Percentiles rank a stretch among this genome's conserved stretches.
Evolutionary conservation across 2,888 invertebrate species (phyloP).

Genomic region (Lithophane ornitopus): DNA sequence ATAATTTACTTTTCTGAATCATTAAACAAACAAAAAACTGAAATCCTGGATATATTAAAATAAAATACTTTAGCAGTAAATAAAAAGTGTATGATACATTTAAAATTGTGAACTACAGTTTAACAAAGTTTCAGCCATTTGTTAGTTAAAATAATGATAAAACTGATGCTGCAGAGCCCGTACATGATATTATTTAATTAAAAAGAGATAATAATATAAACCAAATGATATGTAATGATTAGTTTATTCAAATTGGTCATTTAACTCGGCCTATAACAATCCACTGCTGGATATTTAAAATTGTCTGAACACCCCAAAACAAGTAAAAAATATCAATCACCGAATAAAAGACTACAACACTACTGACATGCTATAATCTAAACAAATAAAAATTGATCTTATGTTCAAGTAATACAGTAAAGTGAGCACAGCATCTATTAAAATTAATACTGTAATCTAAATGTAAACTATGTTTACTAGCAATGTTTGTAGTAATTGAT

Average conservation of each 20-base stretch:
- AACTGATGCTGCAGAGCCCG: not conserved
- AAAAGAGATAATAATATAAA: not conserved
- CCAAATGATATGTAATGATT: not conserved
- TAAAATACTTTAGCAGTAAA: not conserved
- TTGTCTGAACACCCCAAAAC: not conserved
- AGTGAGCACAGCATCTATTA: constrained; percentile 16
- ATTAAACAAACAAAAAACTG: too few species aligned
- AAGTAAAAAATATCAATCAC: not conserved
- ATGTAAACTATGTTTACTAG: constrained; percentile 35
- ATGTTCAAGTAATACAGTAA: too few species aligned
- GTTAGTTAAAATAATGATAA: not conserved
- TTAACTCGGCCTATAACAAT: not conserved
- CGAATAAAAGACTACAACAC: not conserved
- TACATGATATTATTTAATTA: not conserved
- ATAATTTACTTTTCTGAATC: not conserved
- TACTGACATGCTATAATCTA: not conserved
- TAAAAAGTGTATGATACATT: not conserved
- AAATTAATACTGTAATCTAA: constrained; percentile 11
- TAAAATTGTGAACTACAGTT: not conserved
- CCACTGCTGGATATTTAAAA: not conserved
- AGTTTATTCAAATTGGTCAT: not conserved
- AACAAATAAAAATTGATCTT: not conserved
- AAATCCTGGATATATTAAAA: not conserved
- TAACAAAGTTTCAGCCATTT: not conserved
- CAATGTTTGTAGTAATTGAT: constrained; percentile 44